Conservation (phyloP, 2,113 vertebrate species). For the Phalacrocorax carbo region DNA sequence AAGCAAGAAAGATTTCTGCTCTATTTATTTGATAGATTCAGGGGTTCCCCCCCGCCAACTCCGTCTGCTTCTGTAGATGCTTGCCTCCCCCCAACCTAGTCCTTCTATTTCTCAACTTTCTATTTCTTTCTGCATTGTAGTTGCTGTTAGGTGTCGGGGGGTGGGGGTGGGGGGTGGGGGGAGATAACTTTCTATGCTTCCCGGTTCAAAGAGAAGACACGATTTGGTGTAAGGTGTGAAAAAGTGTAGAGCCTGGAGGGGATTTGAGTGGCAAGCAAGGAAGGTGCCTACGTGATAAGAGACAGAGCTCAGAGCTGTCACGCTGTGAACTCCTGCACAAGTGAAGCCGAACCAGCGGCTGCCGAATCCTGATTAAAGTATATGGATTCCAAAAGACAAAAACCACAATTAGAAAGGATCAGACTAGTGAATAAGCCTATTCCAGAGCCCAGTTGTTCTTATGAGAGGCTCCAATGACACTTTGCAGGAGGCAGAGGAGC, state of each 20-base stretch:
- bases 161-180: too few relatives aligned
- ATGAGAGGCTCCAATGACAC: neutral
- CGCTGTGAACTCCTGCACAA: neutral
- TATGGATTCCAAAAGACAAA: neutral
- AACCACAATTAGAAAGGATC: neutral
- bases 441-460: neutral
- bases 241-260: neutral
- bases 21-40: conserved; percentile 67
- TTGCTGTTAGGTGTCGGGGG: neutral
- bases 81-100: neutral
- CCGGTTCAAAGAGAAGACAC: neutral
- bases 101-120: conserved; percentile 7
- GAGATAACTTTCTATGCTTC: neutral
- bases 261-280: neutral
- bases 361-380: neutral
- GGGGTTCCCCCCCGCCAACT: conserved; percentile 9
- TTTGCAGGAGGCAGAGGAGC: neutral
- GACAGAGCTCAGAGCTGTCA: neutral
- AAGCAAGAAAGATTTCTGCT: conserved; percentile 71
- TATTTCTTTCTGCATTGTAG: neutral
- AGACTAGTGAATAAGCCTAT: neutral
- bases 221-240: neutral
- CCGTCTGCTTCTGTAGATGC: conserved; percentile 38
- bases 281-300: neutral
- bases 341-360: rapidly evolving